A percentile compares a stretch with the other conserved stretches of the same genome.
These are phyloP conservation scores for Leptinotarsa defecta DNA, from an alignment of 1,140 invertebrate genomes.

Conservation along the genomic window DNA sequence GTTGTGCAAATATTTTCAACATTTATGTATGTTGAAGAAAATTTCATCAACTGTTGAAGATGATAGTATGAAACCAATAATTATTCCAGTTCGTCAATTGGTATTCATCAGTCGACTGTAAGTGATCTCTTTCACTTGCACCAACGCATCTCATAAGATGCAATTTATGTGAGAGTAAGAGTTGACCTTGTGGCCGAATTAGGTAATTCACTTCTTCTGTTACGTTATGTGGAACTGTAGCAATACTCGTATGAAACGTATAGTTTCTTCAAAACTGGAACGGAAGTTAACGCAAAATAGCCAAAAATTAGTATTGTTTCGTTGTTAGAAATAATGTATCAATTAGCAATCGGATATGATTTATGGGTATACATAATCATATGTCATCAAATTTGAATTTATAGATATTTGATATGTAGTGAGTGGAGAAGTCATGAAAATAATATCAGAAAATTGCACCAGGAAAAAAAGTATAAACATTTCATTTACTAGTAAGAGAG, in stretches of 20 bases:
- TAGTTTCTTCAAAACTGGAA: neutral
- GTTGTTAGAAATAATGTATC: neutral
- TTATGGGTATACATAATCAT: neutral
- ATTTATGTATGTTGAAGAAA: neutral
- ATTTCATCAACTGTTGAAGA: neutral
- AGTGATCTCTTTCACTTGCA: neutral
- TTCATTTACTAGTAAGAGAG: too few relatives aligned
- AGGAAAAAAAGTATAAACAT: too few relatives aligned
- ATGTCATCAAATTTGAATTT: too few relatives aligned
- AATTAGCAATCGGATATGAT: neutral
- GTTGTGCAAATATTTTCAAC: neutral
- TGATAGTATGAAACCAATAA: neutral
- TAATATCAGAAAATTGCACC: too few relatives aligned
- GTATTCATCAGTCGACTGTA: too few relatives aligned
- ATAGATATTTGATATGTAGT: too few relatives aligned
- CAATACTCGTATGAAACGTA: neutral
- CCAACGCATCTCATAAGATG: neutral
- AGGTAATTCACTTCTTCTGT: neutral
- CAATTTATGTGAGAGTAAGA: neutral
- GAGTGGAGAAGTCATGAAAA: too few relatives aligned
- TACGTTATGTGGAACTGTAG: neutral
- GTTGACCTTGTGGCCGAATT: neutral
- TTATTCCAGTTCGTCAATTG: neutral
- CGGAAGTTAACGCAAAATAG: neutral
- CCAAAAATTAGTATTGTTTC: neutral